Percentiles rank a stretch among this genome's conserved stretches.
Evolutionary conservation across 1,140 invertebrate species (phyloP).

Genomic region (Macrobrachium rosenbergii): DNA sequence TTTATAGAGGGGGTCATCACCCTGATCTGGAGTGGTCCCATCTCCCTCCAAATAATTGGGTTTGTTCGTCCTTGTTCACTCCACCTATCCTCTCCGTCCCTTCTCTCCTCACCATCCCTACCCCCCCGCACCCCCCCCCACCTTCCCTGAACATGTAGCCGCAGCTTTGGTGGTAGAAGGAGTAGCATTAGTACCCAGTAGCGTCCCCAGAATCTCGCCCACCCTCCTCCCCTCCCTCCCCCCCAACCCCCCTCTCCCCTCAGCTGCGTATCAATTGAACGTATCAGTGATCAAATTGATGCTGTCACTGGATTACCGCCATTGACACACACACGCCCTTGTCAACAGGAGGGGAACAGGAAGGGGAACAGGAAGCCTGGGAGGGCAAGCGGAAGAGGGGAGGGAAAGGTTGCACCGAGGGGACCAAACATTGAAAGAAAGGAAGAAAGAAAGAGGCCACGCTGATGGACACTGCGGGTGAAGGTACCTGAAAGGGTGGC

Average conservation of each 20-base stretch:
- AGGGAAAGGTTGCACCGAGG: not conserved
- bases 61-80: constrained; percentile 11
- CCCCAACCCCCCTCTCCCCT: constrained; percentile 19
- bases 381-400: constrained; percentile 27
- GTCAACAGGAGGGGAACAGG: constrained; percentile 22
- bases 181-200: not conserved
- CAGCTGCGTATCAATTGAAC: constrained; percentile 62
- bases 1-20: not conserved
- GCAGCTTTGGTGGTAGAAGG: too few species aligned
- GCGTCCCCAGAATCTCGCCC: not conserved
- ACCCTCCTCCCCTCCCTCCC: not conserved
- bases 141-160: not conserved
- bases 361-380: not conserved
- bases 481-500: not conserved
- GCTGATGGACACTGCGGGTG: not conserved
- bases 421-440: not conserved
- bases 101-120: not conserved
- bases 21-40: too few species aligned
- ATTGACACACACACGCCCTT: constrained; percentile 60
- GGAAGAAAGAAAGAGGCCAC: not conserved
- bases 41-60: too few species aligned
- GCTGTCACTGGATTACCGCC: constrained; percentile 58
- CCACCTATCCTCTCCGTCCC: not conserved
- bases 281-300: constrained; percentile 64
- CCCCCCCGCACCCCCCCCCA: not conserved